Evolutionary conservation across 2,797 vertebrate species (phyloP), one percentile per base, ranked within the genome.

Genomic region (Smutsia gigantea): DNA sequence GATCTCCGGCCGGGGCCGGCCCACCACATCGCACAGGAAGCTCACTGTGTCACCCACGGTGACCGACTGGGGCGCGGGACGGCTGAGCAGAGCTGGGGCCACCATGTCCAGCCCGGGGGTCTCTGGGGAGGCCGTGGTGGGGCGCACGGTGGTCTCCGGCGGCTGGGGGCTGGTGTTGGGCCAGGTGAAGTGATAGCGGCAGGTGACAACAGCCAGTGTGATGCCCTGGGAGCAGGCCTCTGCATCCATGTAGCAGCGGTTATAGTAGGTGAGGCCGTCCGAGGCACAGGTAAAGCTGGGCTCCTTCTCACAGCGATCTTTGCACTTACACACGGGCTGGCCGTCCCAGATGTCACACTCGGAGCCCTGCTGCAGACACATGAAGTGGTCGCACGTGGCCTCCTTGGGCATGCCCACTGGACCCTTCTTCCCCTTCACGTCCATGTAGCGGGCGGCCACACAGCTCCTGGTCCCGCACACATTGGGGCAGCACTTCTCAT

Each of bases 201-300:
- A 99, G 84, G 99, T 99, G 98, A 99, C 99, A 25, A 99, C 98
- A 0, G 98, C 98, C 93, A 99, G 97, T 0, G 98, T 99, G 97
- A 99, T 99, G 92, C 99, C 99, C 98, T 99, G 99, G 97, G 99
- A 99, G 96, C 99, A 99, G 94, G 99, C 99, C 98, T 99, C 99
- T 0, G 99, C 99, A 2, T 99, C 99, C 99, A 99, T 99, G 98
- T 99, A 99, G 98, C 99, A 99, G 98, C 99, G 99, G 98, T 99
- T 99, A 97, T 99, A 99, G 98, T 99, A 99, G 53, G 99, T 99
- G 98, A 99, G 99, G 93, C 99, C 99, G 0, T 99, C 99, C 0
- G 99, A 99, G n/a, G 99, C 99, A 0, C 99, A 99, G 7, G 99
- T 99, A 97, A 99, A 99, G 97, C 99, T 99, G 0, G 99, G 99